Percentiles rank a stretch among this genome's conserved stretches.
Conservation (phyloP, 2,888 invertebrate species). For the Zelleria hepariella region DNA sequence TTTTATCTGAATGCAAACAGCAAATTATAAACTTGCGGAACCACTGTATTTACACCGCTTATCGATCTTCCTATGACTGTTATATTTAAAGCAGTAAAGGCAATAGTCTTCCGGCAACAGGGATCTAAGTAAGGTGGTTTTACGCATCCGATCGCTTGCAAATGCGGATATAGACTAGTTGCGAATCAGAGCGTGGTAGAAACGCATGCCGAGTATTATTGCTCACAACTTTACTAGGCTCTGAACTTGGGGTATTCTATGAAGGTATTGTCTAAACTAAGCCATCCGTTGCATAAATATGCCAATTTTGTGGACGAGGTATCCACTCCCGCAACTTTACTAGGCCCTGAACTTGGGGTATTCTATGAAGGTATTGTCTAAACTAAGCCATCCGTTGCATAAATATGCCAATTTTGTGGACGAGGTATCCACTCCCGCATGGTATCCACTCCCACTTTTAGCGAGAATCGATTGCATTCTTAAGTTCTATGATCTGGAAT, state of each 20-base stretch:
- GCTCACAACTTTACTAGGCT: background rate
- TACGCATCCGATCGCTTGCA: background rate
- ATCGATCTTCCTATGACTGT: background rate
- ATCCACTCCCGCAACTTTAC: background rate
- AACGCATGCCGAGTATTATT: constrained; percentile 31
- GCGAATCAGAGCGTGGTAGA: constrained; percentile 38
- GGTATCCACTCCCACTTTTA: no score
- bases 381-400: no score
- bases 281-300: no score
- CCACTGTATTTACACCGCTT: background rate
- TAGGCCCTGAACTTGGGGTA: background rate
- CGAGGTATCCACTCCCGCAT: no score
- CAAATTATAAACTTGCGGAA: background rate
- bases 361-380: no score
- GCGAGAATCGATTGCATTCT: no score
- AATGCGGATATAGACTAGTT: constrained; percentile 15
- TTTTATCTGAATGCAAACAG: background rate
- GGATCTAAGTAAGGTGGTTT: background rate
- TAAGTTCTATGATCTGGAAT: no score
- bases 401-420: no score
- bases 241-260: background rate
- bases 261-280: no score
- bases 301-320: no score
- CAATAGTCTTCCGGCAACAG: background rate
- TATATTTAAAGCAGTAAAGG: background rate